Evolutionary conservation across 2,797 vertebrate genomes (phyloP), one percentile per base, ranked within the genome.

Genomic region (Gallinago stenura): DNA sequence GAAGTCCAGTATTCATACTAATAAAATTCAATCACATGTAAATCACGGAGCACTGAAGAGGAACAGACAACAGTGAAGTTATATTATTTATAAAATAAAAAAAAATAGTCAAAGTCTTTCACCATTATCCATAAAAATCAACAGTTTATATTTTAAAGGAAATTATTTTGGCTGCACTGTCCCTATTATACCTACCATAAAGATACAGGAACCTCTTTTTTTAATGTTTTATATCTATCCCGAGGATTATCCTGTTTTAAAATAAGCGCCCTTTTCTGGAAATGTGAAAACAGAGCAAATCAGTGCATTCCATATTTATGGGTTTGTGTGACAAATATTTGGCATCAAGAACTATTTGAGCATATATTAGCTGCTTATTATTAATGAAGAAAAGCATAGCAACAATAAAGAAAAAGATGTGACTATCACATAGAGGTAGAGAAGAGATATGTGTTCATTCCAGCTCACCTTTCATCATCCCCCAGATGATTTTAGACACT

Each of bases 21-120:
- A 80, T 60, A 93, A 93, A 92, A 89, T 68, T 71, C 48, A 91
- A 18, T 83, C 73, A 64, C 64, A 51, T 71, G 68, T 68, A 90
- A 93, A 93, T 81, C 72, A 80, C 56, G 65, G 53, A 75, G 31
- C 45, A 50, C 12, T 65, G 61, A 89, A 77, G 46, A 85, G 21
- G 56, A 90, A 87, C 22, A 72, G 64, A 79, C 20, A 92, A 50
- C 12, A 46, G 57, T 35, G 72, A 94, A 46, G n/a, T 60, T 65
- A 22, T 46, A 51, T 57, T 54, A 66, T 76, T 76, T 86, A 68
- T 60, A 86, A 86, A 85, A 80, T 80, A 30, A 90, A 87, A 56
- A 87, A 56, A 13, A 73, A 72, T 60, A 83, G 12, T 85, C 16
- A 71, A 87, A 92, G 26, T 13, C 12, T 83, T 94, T 62, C 78